Base-by-base conservation (phyloP, 2,888 invertebrate genomes). In the Phaonia tiefii region DNA sequence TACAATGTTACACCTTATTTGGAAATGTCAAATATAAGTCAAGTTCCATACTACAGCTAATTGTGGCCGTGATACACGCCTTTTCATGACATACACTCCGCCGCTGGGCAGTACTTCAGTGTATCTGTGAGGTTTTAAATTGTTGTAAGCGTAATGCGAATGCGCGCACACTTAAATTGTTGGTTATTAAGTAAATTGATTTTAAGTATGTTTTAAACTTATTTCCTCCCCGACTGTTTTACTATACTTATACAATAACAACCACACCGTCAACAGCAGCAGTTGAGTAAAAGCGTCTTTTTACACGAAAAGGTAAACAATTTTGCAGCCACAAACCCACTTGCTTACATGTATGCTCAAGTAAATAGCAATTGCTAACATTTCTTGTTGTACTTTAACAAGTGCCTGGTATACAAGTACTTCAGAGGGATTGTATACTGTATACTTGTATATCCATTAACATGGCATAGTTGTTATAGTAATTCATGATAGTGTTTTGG, bases 181-280 rank as follows among this genome's bases (percentile, higher is more conserved):
- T 86, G 88, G 89, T 89, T 90, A 90, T 90, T 90, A 90, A 89
- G 88, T 89, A 90, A 90, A 90, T 90, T 90, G 90, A 90, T 89
- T 90, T 90, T 89, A 90, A 90, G 89, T 89, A 90, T 86, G 85
- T 86, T 88, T 87, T 85, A 80, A 88, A 88, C 87, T 86, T 86
- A 87, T 89, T 87, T 87, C 75, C 67, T 63, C 72, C 75, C 75
- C 42, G 56, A 67, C 60, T 22, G 65, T 44, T 51, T 39, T 63
- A 31, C 63, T 42, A 58, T 20, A 42, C 4, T 73, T 63, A 46
- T 51, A 71, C 26, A 49, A 63, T n/a, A 78, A 60, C 63, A 75
- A 51, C 42, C 49, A 51, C 25, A 70, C 26, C n/a, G 15, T 10
- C 70, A 63, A 22, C 17, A 26, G 46, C 67, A 49, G 58, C 60